A percentile compares a stretch with the other conserved stretches of the same genome.
These are phyloP conservation scores for Oreortyx pictus DNA, from an alignment of 2,797 vertebrate genomes.

Conservation along the genomic window DNA sequence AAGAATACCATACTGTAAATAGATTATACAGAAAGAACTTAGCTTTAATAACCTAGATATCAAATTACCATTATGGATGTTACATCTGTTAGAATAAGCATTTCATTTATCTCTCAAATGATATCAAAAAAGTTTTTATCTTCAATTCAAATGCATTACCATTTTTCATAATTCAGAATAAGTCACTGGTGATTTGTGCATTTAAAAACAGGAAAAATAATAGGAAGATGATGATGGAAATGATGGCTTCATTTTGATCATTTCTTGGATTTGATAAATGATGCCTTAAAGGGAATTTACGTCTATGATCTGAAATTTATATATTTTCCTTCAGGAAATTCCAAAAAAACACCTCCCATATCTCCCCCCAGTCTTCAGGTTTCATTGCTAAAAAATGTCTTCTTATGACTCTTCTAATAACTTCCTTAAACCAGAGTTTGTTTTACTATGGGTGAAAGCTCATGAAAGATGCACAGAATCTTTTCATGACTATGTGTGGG, in stretches of 20 bases:
- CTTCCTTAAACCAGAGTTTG: neutral
- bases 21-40: neutral
- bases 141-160: neutral
- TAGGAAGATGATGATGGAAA: neutral
- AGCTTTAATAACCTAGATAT: neutral
- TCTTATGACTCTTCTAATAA: neutral
- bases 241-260: accelerated
- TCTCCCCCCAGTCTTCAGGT: neutral
- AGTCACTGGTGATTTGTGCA: neutral
- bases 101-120: neutral
- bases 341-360: neutral
- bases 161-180: neutral
- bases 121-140: accelerated
- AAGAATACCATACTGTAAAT: neutral
- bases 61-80: neutral
- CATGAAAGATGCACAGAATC: neutral
- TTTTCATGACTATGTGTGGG: neutral
- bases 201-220: neutral
- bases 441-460: neutral
- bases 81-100: neutral
- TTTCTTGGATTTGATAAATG: neutral
- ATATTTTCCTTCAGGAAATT: neutral
- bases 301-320: neutral
- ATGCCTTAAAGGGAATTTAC: neutral
- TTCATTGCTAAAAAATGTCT: neutral